phyloP scores from a whole-genome alignment of 2,888 invertebrate species.

The Drosophila pseudotakahashii region DNA sequence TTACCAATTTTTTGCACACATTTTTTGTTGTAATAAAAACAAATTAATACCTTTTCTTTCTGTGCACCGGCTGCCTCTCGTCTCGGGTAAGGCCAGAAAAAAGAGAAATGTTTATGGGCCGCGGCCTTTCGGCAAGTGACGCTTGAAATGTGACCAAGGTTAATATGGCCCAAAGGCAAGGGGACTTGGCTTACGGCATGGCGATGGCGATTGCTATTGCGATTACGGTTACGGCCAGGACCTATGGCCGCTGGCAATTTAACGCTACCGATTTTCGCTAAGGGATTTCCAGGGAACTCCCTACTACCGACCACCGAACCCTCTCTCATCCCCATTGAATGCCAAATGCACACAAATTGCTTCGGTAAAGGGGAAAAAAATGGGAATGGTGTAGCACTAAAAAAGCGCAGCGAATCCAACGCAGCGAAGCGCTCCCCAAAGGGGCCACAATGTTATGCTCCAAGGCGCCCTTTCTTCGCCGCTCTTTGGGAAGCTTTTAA shows the following conservation, averaged over 20 bases:
- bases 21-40: no score
- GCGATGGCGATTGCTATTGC: slow-evolving; percentile 1
- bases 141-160: slow-evolving; percentile 62
- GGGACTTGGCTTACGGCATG: slow-evolving; percentile 2
- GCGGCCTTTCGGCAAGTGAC: slow-evolving; percentile 51
- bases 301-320: slow-evolving; percentile 23
- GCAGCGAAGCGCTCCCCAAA: slow-evolving; percentile 36
- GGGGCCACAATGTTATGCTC: slow-evolving; percentile 45
- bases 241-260: slow-evolving; percentile 70
- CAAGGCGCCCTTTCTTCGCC: slow-evolving; percentile 40
- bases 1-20: no score
- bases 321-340: slow-evolving; percentile 48
- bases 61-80: slow-evolving; percentile 3
- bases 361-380: slow-evolving; percentile 32
- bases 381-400: slow-evolving; percentile 37
- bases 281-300: slow-evolving; percentile 57
- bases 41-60: not conserved
- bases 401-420: slow-evolving; percentile 53
- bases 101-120: slow-evolving; percentile 41
- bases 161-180: slow-evolving; percentile 49
- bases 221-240: slow-evolving; percentile 25
- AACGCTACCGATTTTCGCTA: slow-evolving; percentile 73
- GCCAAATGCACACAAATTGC: slow-evolving; percentile 75
- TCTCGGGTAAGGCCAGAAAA: slow-evolving; percentile 4
- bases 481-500: slow-evolving; percentile 60